Percentiles rank a stretch among this genome's conserved stretches.
These are phyloP conservation scores for Parthenolecanium corni DNA, from an alignment of 2,888 invertebrate species.

Conservation along the genomic window DNA sequence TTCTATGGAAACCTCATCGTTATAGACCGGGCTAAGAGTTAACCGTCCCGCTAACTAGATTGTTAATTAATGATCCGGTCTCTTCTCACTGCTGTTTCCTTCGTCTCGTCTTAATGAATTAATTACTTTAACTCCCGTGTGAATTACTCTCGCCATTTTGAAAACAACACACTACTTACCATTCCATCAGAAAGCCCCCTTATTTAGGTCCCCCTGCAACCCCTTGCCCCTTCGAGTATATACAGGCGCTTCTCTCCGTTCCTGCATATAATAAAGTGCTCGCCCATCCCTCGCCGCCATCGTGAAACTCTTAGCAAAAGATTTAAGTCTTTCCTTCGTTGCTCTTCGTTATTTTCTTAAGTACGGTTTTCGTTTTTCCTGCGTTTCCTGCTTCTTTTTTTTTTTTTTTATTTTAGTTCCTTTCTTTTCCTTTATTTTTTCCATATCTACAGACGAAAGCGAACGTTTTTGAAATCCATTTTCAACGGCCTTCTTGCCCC, in stretches of 20 bases:
- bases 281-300: too few species aligned
- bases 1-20: conserved; percentile 26
- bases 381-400: too few species aligned
- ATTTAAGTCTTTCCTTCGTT: conserved; percentile 13
- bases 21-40: conserved; percentile 23
- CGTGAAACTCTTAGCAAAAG: background rate
- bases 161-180: conserved; percentile 27
- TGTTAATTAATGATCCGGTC: conserved; percentile 30
- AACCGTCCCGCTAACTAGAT: conserved; percentile 29
- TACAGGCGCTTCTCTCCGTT: too few species aligned
- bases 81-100: conserved; percentile 28
- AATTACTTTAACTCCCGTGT: conserved; percentile 30
- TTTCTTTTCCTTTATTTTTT: too few species aligned
- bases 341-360: conserved; percentile 3
- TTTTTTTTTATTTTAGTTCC: too few species aligned
- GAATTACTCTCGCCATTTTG: conserved; percentile 30
- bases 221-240: background rate
- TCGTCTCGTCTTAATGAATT: conserved; percentile 29
- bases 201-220: conserved; percentile 5
- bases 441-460: too few species aligned
- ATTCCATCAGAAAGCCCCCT: conserved; percentile 23
- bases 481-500: too few species aligned
- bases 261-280: too few species aligned
- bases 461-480: too few species aligned
- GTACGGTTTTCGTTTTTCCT: conserved; percentile 7